These are phyloP conservation scores for Centropus bengalensis DNA, from an alignment of 2,113 vertebrate species.

Conservation along the genomic window DNA sequence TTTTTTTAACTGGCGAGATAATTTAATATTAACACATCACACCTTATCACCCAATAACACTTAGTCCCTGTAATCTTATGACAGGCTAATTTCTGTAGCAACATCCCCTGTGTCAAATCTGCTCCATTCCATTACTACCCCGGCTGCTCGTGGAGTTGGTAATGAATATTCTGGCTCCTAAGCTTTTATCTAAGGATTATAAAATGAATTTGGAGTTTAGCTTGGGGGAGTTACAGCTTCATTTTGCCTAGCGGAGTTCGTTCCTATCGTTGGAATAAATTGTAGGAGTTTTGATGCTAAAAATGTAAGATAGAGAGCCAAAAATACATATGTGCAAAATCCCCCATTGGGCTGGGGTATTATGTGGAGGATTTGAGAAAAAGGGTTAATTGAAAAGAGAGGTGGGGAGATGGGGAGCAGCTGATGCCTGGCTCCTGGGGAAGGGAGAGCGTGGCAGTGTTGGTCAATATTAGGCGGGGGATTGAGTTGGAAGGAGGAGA, in stretches of 20 bases:
- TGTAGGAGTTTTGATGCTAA: background rate
- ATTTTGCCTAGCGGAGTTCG: conserved; percentile 16
- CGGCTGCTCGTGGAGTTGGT: background rate
- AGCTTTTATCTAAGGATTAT: conserved; percentile 74
- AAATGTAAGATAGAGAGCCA: background rate
- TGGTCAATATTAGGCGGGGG: background rate
- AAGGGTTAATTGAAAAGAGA: conserved; percentile 55
- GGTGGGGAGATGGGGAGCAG: background rate
- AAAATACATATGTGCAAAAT: background rate
- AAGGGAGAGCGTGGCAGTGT: fast-evolving
- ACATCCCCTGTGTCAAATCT: conserved; percentile 68
- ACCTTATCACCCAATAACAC: conserved; percentile 72
- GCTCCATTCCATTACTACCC: conserved; percentile 61
- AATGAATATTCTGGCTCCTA: conserved; percentile 69
- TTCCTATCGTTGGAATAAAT: conserved; percentile 1
- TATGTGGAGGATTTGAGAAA: background rate
- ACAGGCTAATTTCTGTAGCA: conserved; percentile 74
- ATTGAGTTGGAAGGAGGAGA: background rate
- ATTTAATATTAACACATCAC: conserved; percentile 75
- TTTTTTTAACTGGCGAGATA: conserved; percentile 23
- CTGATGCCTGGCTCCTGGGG: background rate
- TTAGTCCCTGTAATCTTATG: conserved; percentile 72
- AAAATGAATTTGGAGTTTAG: conserved; percentile 66
- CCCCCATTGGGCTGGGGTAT: background rate
- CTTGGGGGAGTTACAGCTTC: conserved; percentile 66